Conservation (phyloP, 2,113 vertebrate genomes). For the Pachypanchax playfairii region DNA sequence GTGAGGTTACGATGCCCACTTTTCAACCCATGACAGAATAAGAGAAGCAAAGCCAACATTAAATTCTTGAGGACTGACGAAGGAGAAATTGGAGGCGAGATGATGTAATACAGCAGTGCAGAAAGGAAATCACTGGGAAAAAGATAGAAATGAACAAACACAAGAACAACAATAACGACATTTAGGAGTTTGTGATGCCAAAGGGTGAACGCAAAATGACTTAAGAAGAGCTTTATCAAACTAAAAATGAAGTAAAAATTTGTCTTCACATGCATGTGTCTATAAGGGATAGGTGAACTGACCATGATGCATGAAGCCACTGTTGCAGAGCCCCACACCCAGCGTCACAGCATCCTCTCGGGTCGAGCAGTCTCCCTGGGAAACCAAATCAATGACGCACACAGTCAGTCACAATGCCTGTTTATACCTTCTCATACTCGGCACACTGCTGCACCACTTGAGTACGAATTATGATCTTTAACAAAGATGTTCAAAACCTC, state of each 20-base stretch:
- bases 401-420: slow-evolving; percentile 42
- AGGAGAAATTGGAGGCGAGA: neutral
- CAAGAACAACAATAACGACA: slow-evolving; percentile 1
- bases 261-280: neutral
- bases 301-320: slow-evolving; percentile 98
- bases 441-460: slow-evolving; percentile 12
- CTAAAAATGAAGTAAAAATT: neutral
- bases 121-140: neutral
- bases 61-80: slow-evolving; percentile 5
- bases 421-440: slow-evolving; percentile 44
- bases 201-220: neutral
- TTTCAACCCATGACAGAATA: slow-evolving; percentile 24
- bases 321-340: slow-evolving; percentile 97
- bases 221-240: neutral
- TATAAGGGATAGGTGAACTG: slow-evolving; percentile 57
- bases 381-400: slow-evolving; percentile 68
- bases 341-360: slow-evolving; percentile 95
- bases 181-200: neutral
- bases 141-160: neutral
- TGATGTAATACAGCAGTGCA: neutral
- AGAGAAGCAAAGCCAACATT: slow-evolving; percentile 7
- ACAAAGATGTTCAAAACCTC: slow-evolving; percentile 21
- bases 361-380: slow-evolving; percentile 92
- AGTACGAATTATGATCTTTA: neutral
- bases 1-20: slow-evolving; percentile 25